These are phyloP conservation scores for Oryzias dopingdopingensis DNA, from an alignment of 2,797 vertebrate species.

Conservation along the genomic window DNA sequence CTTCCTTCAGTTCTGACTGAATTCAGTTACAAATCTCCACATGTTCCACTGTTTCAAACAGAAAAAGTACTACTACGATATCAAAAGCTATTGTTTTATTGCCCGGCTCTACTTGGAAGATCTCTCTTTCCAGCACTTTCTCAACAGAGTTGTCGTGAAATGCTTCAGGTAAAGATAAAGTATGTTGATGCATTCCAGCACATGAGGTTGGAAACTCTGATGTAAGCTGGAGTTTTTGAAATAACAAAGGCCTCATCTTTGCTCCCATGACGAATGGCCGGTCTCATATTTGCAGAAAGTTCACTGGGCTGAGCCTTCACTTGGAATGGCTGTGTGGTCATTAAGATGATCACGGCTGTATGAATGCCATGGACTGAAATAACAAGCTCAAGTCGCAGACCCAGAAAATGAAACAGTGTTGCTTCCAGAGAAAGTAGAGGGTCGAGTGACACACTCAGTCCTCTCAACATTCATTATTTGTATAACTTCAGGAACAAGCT, in stretches of 20 bases:
- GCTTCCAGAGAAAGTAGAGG: constrained; percentile 16
- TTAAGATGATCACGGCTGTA: constrained; percentile 42
- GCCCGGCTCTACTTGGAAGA: constrained; percentile 22
- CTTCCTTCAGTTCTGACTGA: too few relatives aligned
- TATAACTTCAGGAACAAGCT: constrained; percentile 18
- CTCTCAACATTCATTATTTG: constrained; percentile 4
- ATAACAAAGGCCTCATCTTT: constrained; percentile 54
- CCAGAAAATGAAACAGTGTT: constrained; percentile 33
- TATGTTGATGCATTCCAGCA: constrained; percentile 51
- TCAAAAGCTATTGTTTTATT: too few relatives aligned
- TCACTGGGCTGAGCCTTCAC: constrained; percentile 32
- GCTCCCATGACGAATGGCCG: constrained; percentile 46
- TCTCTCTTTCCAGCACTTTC: constrained; percentile 29
- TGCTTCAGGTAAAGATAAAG: constrained; percentile 55
- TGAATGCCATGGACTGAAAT: constrained; percentile 45
- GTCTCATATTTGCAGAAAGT: constrained; percentile 50
- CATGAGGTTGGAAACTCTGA: constrained; percentile 51
- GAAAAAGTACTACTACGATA: too few relatives aligned
- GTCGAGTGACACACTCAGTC: background rate
- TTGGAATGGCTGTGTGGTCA: constrained; percentile 35
- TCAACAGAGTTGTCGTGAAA: constrained; percentile 46
- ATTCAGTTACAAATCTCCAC: too few relatives aligned
- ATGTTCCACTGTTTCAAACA: too few relatives aligned
- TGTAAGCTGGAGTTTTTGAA: constrained; percentile 22
- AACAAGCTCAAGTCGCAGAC: constrained; percentile 42